Conservation (phyloP, 2,113 vertebrate genomes). For the Ammodytes marinus region DNA sequence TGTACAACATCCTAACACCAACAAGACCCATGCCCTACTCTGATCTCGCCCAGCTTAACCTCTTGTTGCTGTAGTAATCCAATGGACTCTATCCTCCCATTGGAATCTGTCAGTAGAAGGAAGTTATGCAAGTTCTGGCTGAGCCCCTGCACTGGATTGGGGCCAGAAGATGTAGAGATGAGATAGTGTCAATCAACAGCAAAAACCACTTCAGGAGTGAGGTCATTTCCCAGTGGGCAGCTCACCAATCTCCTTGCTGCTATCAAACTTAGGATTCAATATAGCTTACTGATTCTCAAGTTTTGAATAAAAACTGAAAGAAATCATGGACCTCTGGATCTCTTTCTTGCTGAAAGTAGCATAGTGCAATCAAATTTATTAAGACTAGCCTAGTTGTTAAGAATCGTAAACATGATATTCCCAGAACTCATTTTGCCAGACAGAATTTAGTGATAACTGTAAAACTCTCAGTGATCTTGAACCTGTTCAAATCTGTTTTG, state of each 20-base stretch:
- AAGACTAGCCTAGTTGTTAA: not conserved
- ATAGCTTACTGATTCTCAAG: constrained; percentile 23
- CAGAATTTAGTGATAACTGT: constrained; percentile 8
- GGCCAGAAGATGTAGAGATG: constrained; percentile 64
- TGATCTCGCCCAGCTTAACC: constrained; percentile 15
- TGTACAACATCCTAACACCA: not conserved
- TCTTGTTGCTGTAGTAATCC: constrained; percentile 31
- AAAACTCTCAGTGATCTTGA: not conserved
- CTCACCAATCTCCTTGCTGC: constrained; percentile 41
- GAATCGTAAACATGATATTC: not conserved
- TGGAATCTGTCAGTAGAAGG: constrained; percentile 48
- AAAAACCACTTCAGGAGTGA: constrained; percentile 58
- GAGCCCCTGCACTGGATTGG: constrained; percentile 38
- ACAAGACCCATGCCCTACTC: constrained; percentile 10
- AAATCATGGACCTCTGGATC: constrained; percentile 22
- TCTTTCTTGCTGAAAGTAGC: not conserved
- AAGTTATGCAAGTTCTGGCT: constrained; percentile 58
- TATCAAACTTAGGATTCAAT: constrained; percentile 41
- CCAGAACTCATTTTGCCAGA: not conserved
- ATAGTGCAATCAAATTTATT: constrained; percentile 4
- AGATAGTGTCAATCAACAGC: constrained; percentile 68
- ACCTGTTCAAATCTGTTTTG: not conserved
- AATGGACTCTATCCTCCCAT: constrained; percentile 29
- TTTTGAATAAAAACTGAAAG: constrained; percentile 42
- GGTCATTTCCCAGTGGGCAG: constrained; percentile 59